A percentile compares a stretch with the other conserved stretches of the same genome.
phyloP scores from a whole-genome alignment of 2,113 vertebrate species.

The Bostrychus sinensis region DNA sequence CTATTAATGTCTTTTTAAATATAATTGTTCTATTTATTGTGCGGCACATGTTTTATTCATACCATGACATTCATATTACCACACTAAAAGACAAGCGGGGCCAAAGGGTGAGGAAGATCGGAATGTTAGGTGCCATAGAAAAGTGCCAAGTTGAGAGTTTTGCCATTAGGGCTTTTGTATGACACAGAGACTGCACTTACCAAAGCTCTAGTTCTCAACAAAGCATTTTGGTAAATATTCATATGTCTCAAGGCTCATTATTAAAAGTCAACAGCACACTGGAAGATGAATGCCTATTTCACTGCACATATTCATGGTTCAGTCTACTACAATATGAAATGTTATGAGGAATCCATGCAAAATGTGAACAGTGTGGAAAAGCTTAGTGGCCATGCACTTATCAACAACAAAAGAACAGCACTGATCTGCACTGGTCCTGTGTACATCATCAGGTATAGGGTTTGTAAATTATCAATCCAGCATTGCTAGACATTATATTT shows the following conservation, averaged over 20 bases:
- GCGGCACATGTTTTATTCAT: slow-evolving; percentile 40
- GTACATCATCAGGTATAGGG: too few species aligned
- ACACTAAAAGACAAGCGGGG: slow-evolving; percentile 1
- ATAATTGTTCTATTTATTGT: slow-evolving; percentile 33
- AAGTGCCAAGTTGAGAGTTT: slow-evolving; percentile 18
- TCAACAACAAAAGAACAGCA: neutral
- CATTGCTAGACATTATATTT: too few species aligned
- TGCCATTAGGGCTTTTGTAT: slow-evolving; percentile 19
- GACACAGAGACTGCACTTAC: slow-evolving; percentile 22
- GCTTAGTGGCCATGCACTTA: neutral
- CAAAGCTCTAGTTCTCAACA: slow-evolving; percentile 21
- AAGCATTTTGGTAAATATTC: slow-evolving; percentile 29
- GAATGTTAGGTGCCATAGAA: slow-evolving; percentile 14
- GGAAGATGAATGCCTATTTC: slow-evolving; percentile 48
- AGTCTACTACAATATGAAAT: slow-evolving; percentile 32
- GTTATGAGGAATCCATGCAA: slow-evolving; percentile 8
- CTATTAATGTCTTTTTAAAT: slow-evolving; percentile 43
- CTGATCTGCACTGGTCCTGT: neutral
- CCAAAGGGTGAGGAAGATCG: slow-evolving; percentile 1
- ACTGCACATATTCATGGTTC: slow-evolving; percentile 28
- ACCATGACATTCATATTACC: slow-evolving; percentile 11
- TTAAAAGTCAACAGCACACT: slow-evolving; percentile 45
- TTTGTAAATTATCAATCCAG: too few species aligned
- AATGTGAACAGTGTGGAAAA: slow-evolving; percentile 5
- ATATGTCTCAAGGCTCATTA: slow-evolving; percentile 35